Percentiles rank a stretch among this genome's conserved stretches.
Conservation (phyloP, 2,888 invertebrate species). For the Chrysina gloriosa region DNA sequence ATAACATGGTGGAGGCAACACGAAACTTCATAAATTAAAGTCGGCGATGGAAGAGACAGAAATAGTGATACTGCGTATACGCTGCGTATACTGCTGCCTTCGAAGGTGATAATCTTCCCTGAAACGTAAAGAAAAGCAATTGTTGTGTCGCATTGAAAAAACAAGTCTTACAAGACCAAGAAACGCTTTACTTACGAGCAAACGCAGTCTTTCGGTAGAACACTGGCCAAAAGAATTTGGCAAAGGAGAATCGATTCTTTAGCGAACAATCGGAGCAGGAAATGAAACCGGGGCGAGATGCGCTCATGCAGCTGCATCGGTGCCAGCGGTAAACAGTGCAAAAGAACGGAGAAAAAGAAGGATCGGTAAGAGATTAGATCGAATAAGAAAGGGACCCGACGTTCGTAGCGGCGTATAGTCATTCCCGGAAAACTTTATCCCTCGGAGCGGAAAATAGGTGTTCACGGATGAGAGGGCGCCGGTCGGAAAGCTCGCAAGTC, state of each 20-base stretch:
- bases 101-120: too few relatives aligned
- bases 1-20: too few relatives aligned
- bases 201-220: slow-evolving; percentile 9
- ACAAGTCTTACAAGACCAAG: too few relatives aligned
- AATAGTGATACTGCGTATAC: too few relatives aligned
- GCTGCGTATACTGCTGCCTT: too few relatives aligned
- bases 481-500: slow-evolving; percentile 46
- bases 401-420: slow-evolving; percentile 44
- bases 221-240: neutral
- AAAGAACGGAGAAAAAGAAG: too few relatives aligned
- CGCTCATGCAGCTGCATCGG: slow-evolving; percentile 16
- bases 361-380: slow-evolving; percentile 42
- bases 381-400: slow-evolving; percentile 41
- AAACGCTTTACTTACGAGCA: neutral
- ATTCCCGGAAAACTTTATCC: slow-evolving; percentile 48
- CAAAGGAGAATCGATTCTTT: slow-evolving; percentile 2
- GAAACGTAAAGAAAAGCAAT: too few relatives aligned
- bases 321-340: slow-evolving; percentile 7
- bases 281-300: slow-evolving; percentile 5
- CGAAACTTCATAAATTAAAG: too few relatives aligned
- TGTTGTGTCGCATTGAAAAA: too few relatives aligned
- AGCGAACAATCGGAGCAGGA: neutral
- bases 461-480: slow-evolving; percentile 50
- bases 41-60: too few relatives aligned
- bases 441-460: slow-evolving; percentile 53